These are phyloP conservation scores for Leptonema lineaticorne DNA, from an alignment of 1,140 invertebrate genomes.

Conservation along the genomic window DNA sequence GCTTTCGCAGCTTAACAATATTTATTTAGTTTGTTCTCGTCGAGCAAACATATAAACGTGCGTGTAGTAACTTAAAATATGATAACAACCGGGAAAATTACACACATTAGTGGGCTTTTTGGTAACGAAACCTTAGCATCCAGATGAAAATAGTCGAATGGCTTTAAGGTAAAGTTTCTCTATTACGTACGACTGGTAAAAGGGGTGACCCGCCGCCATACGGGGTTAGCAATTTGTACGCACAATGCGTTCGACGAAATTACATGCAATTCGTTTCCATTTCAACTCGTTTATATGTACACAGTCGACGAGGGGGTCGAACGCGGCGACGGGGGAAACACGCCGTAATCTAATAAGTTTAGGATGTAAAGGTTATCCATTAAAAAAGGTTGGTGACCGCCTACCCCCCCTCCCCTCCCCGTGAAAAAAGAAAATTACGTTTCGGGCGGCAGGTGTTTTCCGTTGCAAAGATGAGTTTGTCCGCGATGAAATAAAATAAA, in stretches of 20 bases:
- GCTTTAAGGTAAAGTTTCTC: conserved; percentile 3
- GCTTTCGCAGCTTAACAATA: neutral
- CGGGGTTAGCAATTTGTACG: neutral
- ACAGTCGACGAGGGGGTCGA: too few relatives aligned
- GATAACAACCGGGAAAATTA: conserved; percentile 1
- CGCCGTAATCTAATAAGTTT: too few relatives aligned
- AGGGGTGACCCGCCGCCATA: neutral
- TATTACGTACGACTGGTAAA: neutral
- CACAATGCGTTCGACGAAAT: neutral
- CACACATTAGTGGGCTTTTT: conserved; percentile 7
- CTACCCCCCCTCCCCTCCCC: too few relatives aligned
- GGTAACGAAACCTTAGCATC: neutral
- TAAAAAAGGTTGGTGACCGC: too few relatives aligned
- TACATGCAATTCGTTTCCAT: too few relatives aligned
- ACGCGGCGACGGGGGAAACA: too few relatives aligned
- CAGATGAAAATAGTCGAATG: neutral
- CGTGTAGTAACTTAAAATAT: neutral
- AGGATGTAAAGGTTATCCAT: too few relatives aligned
- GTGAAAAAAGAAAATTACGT: too few relatives aligned
- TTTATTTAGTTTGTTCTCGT: neutral
- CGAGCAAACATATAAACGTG: neutral
- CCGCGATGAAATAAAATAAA: too few relatives aligned
- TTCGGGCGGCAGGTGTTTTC: too few relatives aligned
- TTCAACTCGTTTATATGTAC: too few relatives aligned
- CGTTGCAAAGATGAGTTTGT: too few relatives aligned